Evolutionary conservation across 2,888 invertebrate genomes (phyloP), one percentile per base, ranked within the genome.

Genomic region (Rhorus exstirpatorius): DNA sequence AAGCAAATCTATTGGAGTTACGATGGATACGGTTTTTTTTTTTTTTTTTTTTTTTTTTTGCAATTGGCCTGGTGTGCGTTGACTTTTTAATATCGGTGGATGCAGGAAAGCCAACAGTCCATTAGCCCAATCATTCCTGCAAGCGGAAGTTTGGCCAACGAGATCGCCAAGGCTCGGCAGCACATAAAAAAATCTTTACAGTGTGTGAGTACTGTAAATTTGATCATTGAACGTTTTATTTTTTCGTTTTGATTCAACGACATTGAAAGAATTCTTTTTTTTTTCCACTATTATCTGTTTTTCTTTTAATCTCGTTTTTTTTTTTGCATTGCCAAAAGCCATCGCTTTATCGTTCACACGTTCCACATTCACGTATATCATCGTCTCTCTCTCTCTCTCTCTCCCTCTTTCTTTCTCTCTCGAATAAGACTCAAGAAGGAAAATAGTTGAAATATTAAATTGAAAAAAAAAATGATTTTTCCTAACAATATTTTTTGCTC

Each of bases 91-190:
- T 91, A 88, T 89, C 87, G 88, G 87, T 90, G 88, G 87, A 90
- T 90, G 72, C 88, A 92, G 92, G 91, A 87, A 88, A 87, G 86
- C 85, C 91, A 90, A 88, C 88, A 88, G 85, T 86, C 89, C 85
- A 83, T 86, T 89, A 88, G 88, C 82, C 86, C 90, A 85, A 86
- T 88, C 85, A 85, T 87, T 85, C 85, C 89, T 86, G 88, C 88
- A 86, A 87, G 87, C 89, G 92, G 92, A 90, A 92, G 90, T 90
- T 95, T 97, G 94, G 97, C 97, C 91, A 96, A 95, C 93, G 97
- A 97, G 95, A 96, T 97, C 92, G 97, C 97, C 92, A 97, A 96
- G 94, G 97, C 97, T 93, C 96, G 97, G 92, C 96, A 97, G 94
- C 96, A 97, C 93, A 96, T 97, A 94, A 97, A 93, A 93, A 92